Percentiles rank a stretch among this genome's conserved stretches.
These are phyloP conservation scores for Erebia epiphron DNA, from an alignment of 2,888 invertebrate genomes.

Conservation along the genomic window DNA sequence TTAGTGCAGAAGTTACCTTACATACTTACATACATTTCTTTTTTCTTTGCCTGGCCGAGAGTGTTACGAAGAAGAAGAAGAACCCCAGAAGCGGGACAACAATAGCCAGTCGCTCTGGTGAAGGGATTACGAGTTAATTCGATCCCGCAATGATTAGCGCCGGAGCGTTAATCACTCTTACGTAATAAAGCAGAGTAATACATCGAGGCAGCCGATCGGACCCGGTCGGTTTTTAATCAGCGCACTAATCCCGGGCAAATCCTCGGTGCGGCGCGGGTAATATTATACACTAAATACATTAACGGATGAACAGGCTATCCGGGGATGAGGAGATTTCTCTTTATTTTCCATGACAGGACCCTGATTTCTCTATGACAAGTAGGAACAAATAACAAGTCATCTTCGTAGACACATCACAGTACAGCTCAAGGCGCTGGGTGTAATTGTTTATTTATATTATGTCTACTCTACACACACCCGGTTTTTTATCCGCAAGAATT, in stretches of 20 bases:
- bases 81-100: no score
- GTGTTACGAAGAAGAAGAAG: no score
- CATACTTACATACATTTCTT: no score
- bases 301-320: background rate
- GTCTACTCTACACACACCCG: no score
- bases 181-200: constrained; percentile 7
- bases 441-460: no score
- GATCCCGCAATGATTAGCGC: background rate
- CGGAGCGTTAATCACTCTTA: constrained; percentile 1
- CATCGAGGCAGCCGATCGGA: constrained; percentile 4
- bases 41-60: no score
- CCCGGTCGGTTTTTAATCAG: constrained; percentile 8
- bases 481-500: no score
- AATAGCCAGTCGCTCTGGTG: no score
- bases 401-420: no score
- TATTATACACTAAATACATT: constrained; percentile 5
- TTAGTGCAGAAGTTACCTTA: no score
- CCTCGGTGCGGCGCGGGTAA: background rate
- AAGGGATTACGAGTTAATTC: background rate
- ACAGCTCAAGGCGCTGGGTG: no score
- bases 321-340: background rate
- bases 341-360: background rate
- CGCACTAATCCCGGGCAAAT: constrained; percentile 4
- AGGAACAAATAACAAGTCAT: no score
- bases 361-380: background rate